These are phyloP conservation scores for Acleris emargana DNA, from an alignment of 2,888 invertebrate species.

Conservation along the genomic window DNA sequence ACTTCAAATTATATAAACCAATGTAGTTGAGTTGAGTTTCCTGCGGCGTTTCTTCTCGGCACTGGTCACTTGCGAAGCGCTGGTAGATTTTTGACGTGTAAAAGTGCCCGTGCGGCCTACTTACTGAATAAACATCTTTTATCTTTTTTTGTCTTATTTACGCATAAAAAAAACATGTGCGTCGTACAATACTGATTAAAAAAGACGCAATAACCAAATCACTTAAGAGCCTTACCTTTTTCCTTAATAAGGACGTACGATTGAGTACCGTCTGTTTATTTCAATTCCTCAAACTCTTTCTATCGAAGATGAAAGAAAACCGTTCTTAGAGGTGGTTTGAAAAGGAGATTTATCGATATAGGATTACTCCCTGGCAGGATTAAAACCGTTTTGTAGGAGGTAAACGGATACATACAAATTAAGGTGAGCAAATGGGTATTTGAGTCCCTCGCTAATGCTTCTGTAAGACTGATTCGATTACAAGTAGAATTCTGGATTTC, in stretches of 20 bases:
- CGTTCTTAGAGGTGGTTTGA: conserved; percentile 24
- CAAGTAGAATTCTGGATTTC: too few relatives aligned
- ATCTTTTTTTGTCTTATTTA: too few relatives aligned
- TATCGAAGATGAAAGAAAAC: conserved; percentile 31
- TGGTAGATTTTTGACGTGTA: too few relatives aligned
- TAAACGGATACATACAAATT: conserved; percentile 32
- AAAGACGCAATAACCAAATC: not conserved
- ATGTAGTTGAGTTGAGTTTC: too few relatives aligned
- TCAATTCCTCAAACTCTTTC: conserved; percentile 24
- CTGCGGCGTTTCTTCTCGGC: too few relatives aligned
- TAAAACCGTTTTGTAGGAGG: conserved; percentile 21
- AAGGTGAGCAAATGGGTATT: conserved; percentile 33
- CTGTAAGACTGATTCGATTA: conserved; percentile 8
- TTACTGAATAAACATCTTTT: too few relatives aligned
- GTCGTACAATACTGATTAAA: not conserved
- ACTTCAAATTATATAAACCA: too few relatives aligned
- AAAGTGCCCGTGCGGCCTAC: too few relatives aligned
- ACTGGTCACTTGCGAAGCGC: too few relatives aligned
- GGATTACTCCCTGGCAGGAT: conserved; percentile 17
- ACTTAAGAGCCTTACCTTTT: not conserved
- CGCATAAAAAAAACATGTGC: too few relatives aligned
- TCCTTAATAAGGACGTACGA: not conserved
- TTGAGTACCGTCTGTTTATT: conserved; percentile 16
- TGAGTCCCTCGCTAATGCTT: conserved; percentile 15
- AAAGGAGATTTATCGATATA: conserved; percentile 24